These are phyloP conservation scores for Phalacrocorax brasilianus DNA, from an alignment of 2,113 vertebrate species.

Conservation along the genomic window DNA sequence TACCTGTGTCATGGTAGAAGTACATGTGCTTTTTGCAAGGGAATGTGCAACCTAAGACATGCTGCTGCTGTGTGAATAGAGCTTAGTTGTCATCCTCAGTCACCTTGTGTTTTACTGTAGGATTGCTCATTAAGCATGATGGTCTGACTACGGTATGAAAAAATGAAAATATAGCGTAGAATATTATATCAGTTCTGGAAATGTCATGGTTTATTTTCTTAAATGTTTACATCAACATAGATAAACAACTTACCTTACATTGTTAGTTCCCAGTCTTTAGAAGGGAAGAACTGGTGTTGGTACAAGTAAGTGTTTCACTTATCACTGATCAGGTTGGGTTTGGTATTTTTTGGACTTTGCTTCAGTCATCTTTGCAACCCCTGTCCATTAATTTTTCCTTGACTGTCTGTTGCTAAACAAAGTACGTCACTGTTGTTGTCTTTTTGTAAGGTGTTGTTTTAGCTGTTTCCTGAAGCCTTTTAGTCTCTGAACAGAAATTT, in stretches of 20 bases:
- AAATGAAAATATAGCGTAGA: background rate
- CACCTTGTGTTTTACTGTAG: background rate
- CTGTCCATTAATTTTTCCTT: background rate
- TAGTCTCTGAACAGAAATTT: background rate
- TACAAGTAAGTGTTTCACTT: background rate
- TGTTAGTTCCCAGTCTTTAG: background rate
- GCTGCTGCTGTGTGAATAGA: background rate
- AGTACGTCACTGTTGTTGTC: background rate
- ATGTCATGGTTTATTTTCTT: background rate
- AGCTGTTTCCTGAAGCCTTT: background rate
- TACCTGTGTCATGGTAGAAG: background rate
- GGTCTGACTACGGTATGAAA: background rate
- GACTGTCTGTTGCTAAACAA: background rate
- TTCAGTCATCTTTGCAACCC: background rate
- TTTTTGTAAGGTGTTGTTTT: background rate
- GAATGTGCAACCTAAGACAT: background rate
- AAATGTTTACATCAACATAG: background rate
- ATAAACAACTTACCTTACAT: background rate
- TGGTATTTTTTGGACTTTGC: background rate
- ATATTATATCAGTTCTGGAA: background rate
- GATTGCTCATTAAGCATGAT: background rate
- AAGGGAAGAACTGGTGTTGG: background rate
- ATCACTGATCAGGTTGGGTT: background rate
- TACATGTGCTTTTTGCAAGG: background rate
- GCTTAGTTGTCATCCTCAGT: background rate